phyloP scores from a whole-genome alignment of 2,888 invertebrate genomes.

The Drosophila prolongata region DNA sequence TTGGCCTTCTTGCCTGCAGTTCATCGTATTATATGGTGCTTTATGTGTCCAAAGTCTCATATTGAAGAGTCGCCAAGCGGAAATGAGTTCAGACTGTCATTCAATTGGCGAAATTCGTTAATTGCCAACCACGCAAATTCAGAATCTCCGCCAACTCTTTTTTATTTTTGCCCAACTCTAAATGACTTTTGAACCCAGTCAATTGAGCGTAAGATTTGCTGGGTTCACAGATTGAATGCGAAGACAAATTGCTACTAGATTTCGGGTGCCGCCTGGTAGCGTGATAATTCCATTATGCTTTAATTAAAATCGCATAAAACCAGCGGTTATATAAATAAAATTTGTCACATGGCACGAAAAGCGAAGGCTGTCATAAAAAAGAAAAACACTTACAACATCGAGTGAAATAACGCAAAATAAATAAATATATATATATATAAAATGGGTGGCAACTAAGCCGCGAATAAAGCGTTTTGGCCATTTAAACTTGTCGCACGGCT shows the following conservation, averaged over 20 bases:
- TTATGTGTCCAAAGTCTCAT: background rate
- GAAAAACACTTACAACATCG: constrained; percentile 8
- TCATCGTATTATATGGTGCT: background rate
- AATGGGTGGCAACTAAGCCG: constrained; percentile 64
- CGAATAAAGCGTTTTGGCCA: constrained; percentile 61
- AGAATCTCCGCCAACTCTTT: constrained; percentile 7
- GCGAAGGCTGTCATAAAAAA: constrained; percentile 32
- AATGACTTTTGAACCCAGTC: constrained; percentile 56
- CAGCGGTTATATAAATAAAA: constrained; percentile 38
- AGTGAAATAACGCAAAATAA: constrained; percentile 13
- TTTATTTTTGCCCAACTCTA: background rate
- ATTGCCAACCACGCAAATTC: constrained; percentile 62
- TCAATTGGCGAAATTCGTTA: constrained; percentile 45
- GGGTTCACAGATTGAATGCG: background rate
- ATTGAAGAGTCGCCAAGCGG: constrained; percentile 44
- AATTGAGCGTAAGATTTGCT: constrained; percentile 52
- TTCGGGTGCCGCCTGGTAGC: constrained; percentile 27
- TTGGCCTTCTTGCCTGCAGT: constrained; percentile 7
- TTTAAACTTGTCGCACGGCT: constrained; percentile 71
- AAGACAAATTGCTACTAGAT: constrained; percentile 17
- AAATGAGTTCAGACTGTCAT: constrained; percentile 58
- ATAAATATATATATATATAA: constrained; percentile 33
- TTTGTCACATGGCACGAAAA: constrained; percentile 45
- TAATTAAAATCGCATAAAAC: constrained; percentile 54
- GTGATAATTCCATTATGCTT: constrained; percentile 49